Conservation (phyloP, 1,140 invertebrate genomes). For the Philotrypesis tridentata region DNA sequence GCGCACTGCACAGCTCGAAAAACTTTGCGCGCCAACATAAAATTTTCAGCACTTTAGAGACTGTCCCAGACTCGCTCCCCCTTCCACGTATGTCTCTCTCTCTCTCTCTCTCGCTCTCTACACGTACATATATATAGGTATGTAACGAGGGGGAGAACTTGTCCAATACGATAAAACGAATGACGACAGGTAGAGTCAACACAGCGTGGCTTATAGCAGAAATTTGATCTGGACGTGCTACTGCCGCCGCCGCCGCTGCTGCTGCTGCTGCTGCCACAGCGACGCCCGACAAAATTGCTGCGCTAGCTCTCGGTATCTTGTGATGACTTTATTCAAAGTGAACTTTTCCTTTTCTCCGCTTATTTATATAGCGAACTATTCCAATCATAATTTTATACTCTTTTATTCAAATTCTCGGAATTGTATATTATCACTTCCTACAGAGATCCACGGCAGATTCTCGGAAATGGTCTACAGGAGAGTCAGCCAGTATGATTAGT, state of each 20-base stretch:
- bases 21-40: constrained; percentile 21
- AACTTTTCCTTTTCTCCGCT: neutral
- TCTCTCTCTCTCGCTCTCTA: neutral
- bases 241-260: neutral
- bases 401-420: neutral
- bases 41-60: constrained; percentile 35
- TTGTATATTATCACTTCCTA: too few species aligned
- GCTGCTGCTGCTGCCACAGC: too few species aligned
- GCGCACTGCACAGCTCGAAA: constrained; percentile 27
- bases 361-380: neutral
- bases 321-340: neutral
- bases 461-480: too few species aligned
- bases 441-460: too few species aligned
- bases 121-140: neutral
- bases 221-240: constrained; percentile 9
- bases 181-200: constrained; percentile 13
- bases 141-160: constrained; percentile 10
- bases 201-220: neutral
- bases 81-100: neutral
- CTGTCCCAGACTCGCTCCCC: neutral
- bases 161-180: constrained; percentile 23
- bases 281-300: neutral
- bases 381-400: neutral
- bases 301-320: neutral
- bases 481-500: too few species aligned